A percentile compares a stretch with the other conserved stretches of the same genome.
These are phyloP conservation scores for Litoditis marina DNA, from an alignment of 2,888 invertebrate species.

Conservation along the genomic window DNA sequence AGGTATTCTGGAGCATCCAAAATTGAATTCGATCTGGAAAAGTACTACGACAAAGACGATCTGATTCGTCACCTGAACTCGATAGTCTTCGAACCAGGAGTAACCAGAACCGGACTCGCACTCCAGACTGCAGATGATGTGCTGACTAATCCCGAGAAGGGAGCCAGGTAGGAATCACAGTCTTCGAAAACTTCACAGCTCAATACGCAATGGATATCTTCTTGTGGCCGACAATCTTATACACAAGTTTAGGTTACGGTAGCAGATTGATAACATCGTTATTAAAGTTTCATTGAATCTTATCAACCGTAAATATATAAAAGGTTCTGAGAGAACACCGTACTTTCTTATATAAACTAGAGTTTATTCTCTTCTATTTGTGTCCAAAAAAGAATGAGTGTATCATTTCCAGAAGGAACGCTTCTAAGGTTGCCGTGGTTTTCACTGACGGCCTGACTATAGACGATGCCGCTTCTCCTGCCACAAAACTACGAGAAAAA, in stretches of 20 bases:
- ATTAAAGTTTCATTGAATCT: no score
- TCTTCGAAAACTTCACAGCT: no score
- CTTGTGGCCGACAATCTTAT: no score
- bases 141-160: conserved; percentile 29
- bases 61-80: conserved; percentile 26
- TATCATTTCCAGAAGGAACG: conserved; percentile 20
- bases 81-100: conserved; percentile 27
- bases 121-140: conserved; percentile 31
- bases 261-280: no score
- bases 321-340: no score
- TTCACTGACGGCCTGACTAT: conserved; percentile 59
- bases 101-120: conserved; percentile 37
- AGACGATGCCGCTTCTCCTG: no score
- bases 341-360: background rate
- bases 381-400: background rate
- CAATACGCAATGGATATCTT: no score
- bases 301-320: no score
- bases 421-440: conserved; percentile 47
- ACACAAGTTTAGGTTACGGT: no score
- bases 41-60: conserved; percentile 38
- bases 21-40: conserved; percentile 55
- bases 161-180: conserved; percentile 42
- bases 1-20: conserved; percentile 51
- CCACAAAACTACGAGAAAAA: no score
- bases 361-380: no score